These are phyloP conservation scores for Bucco capensis DNA, from an alignment of 2,113 vertebrate genomes.

Conservation along the genomic window DNA sequence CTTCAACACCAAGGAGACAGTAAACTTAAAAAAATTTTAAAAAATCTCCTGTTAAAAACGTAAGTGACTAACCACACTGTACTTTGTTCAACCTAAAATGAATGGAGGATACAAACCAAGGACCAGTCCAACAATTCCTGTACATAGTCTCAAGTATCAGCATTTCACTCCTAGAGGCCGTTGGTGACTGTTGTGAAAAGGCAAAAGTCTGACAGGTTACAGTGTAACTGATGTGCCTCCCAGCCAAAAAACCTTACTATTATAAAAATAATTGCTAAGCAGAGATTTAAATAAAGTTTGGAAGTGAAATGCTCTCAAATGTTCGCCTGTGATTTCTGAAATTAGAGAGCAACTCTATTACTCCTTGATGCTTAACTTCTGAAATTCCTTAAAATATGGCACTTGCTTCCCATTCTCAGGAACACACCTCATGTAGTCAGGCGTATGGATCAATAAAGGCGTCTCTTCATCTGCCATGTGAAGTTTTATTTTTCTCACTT, in stretches of 20 bases:
- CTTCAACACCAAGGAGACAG: neutral
- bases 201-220: neutral
- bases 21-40: neutral
- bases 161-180: neutral
- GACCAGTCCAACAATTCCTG: neutral
- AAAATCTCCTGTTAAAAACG: neutral
- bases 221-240: neutral
- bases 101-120: neutral
- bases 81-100: neutral
- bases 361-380: slow-evolving; percentile 52
- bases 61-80: neutral
- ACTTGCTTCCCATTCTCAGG: slow-evolving; percentile 49
- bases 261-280: slow-evolving; percentile 55
- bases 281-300: slow-evolving; percentile 66
- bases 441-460: slow-evolving; percentile 40
- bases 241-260: slow-evolving; percentile 8
- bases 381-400: slow-evolving; percentile 58
- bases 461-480: slow-evolving; percentile 35
- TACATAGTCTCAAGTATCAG: neutral
- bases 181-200: neutral
- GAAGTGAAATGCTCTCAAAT: slow-evolving; percentile 48
- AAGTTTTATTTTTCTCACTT: slow-evolving; percentile 58
- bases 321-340: slow-evolving; percentile 55
- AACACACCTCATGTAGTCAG: slow-evolving; percentile 16
- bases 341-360: slow-evolving; percentile 68